Base-by-base conservation (phyloP, 2,113 vertebrate species). In the Ailuropoda melanoleuca region DNA sequence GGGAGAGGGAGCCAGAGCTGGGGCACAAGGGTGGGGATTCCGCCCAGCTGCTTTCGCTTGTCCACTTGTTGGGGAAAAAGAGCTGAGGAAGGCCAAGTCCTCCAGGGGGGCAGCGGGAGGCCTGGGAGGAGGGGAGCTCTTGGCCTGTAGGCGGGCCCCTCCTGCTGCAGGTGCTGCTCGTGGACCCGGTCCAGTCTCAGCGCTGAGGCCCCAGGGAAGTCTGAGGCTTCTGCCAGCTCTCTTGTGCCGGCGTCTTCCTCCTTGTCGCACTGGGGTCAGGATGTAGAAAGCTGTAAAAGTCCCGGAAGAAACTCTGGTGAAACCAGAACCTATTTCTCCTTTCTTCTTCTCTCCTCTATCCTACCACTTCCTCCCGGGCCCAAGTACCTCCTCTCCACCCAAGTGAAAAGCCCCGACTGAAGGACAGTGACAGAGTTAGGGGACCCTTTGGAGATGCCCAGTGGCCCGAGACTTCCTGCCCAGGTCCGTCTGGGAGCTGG, bases 241-340 rank as follows among this genome's bases (percentile, higher is more conserved):
- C 31, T 55, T 3, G 3, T 29, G 37, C 37, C 56, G 43, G 19
- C 23, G 18, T 58, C 48, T 39, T 39, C 11, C 18, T 26, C 1
- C 48, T 21, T 43, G 15, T 55, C 7, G 29, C 48, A 48, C 43
- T 90, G n/a, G 5, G 39, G 6, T 23, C 5, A 8, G 72, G 2
- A 4, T 24, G 18, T 31, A 39, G 48, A 31, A n/a, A 64, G 17
- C 26, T 62, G 23, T 58, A 72, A 56, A 56, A 31, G 29, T 19
- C 53, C 66, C 29, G 46, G 50, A 90, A 21, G 95, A 95, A 97
- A 66, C 60, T 17, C 1, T 90, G 84, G 48, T 74, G 95, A 89
- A 97, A 88, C 26, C 56, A 87, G 55, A 68, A 48, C 23, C 37
- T 3, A 24, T 39, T 93, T 80, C 90, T 46, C 60, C 62, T 81